Evolutionary conservation across 1,140 invertebrate genomes (phyloP).

Genomic region (Scaptomyza pallida): DNA sequence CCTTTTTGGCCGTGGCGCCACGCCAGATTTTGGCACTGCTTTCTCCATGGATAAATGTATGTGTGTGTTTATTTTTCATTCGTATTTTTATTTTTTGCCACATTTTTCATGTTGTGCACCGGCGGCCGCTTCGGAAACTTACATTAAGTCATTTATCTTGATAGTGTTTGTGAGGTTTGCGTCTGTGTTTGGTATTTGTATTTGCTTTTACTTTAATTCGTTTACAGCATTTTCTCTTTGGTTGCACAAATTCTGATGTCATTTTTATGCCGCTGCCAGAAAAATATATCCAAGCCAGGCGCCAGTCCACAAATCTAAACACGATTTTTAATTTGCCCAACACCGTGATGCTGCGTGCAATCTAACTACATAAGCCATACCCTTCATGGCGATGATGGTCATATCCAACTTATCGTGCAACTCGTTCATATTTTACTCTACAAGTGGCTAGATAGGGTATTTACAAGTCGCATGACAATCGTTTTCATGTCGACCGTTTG

Average conservation of each 20-base stretch:
- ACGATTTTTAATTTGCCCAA: conserved; percentile 53
- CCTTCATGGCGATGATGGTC: too few relatives aligned
- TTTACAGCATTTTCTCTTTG: conserved; percentile 27
- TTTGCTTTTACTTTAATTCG: conserved; percentile 65
- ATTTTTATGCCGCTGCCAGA: conserved; percentile 19
- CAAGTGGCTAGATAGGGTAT: neutral
- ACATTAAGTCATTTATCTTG: conserved; percentile 79
- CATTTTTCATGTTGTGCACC: conserved; percentile 65
- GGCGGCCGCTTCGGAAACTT: conserved; percentile 52
- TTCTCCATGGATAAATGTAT: conserved; percentile 11
- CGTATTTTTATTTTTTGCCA: conserved; percentile 23
- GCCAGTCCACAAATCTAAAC: conserved; percentile 35
- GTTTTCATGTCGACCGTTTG: conserved; percentile 36
- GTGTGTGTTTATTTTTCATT: conserved; percentile 42
- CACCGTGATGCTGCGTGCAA: conserved; percentile 23
- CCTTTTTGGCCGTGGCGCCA: conserved; percentile 28
- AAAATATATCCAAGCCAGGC: conserved; percentile 9
- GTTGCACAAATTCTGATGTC: conserved; percentile 27
- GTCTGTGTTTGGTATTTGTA: conserved; percentile 12
- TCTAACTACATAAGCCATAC: conserved; percentile 11
- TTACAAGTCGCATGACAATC: neutral
- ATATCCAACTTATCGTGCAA: too few relatives aligned
- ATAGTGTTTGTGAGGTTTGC: conserved; percentile 23
- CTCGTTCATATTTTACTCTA: neutral
- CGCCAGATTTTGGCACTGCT: conserved; percentile 28